Percentiles rank a stretch among this genome's conserved stretches.
Conservation (phyloP, 2,888 invertebrate genomes). For the Agrotis puta region DNA sequence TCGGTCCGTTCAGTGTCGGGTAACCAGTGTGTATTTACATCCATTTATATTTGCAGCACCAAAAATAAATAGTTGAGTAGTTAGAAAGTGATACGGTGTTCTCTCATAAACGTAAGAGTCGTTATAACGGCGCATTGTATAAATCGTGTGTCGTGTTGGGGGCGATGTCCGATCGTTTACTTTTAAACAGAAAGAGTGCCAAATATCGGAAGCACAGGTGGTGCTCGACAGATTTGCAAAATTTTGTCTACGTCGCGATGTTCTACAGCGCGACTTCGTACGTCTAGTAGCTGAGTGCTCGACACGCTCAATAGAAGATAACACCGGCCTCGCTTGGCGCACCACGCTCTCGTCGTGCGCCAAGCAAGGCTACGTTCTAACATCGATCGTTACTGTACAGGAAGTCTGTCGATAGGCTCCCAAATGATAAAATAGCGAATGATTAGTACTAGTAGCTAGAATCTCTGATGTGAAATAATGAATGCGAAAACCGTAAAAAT, state of each 20-base stretch:
- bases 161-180: constrained; percentile 74
- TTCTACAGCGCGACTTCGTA: constrained; percentile 78
- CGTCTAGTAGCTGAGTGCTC: constrained; percentile 78
- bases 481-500: constrained; percentile 69
- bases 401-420: constrained; percentile 85
- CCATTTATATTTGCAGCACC: constrained; percentile 66
- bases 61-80: constrained; percentile 64
- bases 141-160: constrained; percentile 76
- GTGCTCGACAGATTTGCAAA: constrained; percentile 88
- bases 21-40: constrained; percentile 75
- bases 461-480: constrained; percentile 75
- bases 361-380: constrained; percentile 80
- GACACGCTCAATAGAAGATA: constrained; percentile 70
- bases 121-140: constrained; percentile 50
- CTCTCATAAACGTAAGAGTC: constrained; percentile 54
- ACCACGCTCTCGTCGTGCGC: constrained; percentile 68
- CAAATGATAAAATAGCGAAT: constrained; percentile 89
- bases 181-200: constrained; percentile 85
- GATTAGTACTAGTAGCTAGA: constrained; percentile 72
- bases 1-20: constrained; percentile 64
- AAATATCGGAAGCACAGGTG: constrained; percentile 89
- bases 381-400: constrained; percentile 81
- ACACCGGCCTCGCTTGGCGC: constrained; percentile 75
- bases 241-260: constrained; percentile 86
- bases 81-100: constrained; percentile 73